Evolutionary conservation across 2,113 vertebrate genomes (phyloP), one percentile per base, ranked within the genome.

Genomic region (Pachyramphus minor): DNA sequence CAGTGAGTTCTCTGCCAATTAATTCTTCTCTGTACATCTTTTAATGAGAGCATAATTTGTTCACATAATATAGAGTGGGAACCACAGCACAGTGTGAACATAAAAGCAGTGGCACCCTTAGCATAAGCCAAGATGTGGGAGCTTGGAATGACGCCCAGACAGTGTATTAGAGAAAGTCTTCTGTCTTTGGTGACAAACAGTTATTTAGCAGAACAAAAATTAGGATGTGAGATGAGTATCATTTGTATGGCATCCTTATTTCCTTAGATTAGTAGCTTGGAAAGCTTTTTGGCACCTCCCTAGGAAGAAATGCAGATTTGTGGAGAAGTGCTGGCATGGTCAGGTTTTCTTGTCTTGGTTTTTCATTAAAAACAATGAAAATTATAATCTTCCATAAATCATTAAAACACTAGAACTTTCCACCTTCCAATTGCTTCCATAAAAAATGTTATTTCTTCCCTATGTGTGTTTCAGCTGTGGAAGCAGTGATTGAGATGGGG

Each of bases 401-500:
- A 41, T 90, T 88, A 52, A 94, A 84, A n/a, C 55, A 66, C 23
- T n/a, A 69, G 74, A 85, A 76, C 72, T 69, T 85, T 66, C 8
- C 28, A 45, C 45, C 33, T 92, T 87, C 53, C 24, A 66, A 15
- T 55, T 71, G 35, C 59, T 93, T 90, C 55, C 83, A 11, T 53
- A 27, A 76, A 83, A 60, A 27, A 45, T 4, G 5, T 5, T 3
- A 5, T 24, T 6, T 22, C 87, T 81, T 8, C 28, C 13, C 23
- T 76, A 1, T 89, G 33, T 96, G 4, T 93, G 56, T 96, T 95
- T 89, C 95, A 99, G 99, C 99, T 97, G 89, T 97, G 42, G 95
- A 97, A 76, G 97, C 98, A 77, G 60, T 99, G 78, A 92, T 84
- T 85, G 94, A 95, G 73, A 98, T 99, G 75, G 98, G 97, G 47